Base-by-base conservation (phyloP, 2,888 invertebrate species). In the Diplazon laetatorius region DNA sequence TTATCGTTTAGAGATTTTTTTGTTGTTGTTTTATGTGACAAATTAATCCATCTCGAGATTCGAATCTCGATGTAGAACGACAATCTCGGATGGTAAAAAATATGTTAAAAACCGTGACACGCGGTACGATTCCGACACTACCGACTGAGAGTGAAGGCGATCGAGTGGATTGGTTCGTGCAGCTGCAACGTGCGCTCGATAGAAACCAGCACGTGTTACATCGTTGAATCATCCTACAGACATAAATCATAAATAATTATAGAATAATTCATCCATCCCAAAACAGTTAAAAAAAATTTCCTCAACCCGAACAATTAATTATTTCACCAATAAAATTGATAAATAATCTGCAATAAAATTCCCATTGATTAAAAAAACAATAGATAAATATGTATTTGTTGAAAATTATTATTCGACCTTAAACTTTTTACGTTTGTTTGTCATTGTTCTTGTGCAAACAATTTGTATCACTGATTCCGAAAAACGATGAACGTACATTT, bases 121-220 rank as follows among this genome's bases (percentile, higher is more conserved):
- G n/a, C n/a, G n/a, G 42, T 22, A 22, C 59, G 68, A 37, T 63
- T 35, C 66, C 63, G 59, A 50, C 63, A 30, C 63, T 76, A 77
- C 73, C 72, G 76, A 77, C 76, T 46, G 76, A 69, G 72, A 77
- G 57, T 57, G 46, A 48, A 25, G 55, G 46, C 20, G 55, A 50
- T 60, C 55, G 63, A 65, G 50, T n/a, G 57, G 35, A 65, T 63
- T 42, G 50, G 42, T 69, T 63, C 73, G 55, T 37, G 35, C 42
- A 77, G 73, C 69, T 73, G 68, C 77, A 50, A 20, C 22, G 20
- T 57, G 63, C 50, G 14, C 68, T 73, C 77, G 68, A 59, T 50
- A 77, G 77, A 73, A 77, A 73, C 77, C 77, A 77, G 63, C 63
- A 77, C 77, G 73, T 77, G 73, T 20, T 59, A 37, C 39, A 9